Conservation (phyloP, 2,797 vertebrate genomes). For the Coregonus ussuriensis region DNA sequence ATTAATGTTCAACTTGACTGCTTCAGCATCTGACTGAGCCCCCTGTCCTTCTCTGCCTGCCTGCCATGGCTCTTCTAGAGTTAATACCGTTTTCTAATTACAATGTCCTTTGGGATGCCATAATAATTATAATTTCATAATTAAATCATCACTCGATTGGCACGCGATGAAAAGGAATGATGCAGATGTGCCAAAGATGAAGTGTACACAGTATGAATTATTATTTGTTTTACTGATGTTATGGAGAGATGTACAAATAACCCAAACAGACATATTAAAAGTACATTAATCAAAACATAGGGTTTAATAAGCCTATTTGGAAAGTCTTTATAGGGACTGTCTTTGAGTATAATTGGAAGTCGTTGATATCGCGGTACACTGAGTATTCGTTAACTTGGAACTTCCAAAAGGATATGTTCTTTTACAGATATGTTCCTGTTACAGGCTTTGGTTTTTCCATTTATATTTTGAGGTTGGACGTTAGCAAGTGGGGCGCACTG, state of each 20-base stretch:
- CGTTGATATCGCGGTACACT: too few relatives aligned
- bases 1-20: neutral
- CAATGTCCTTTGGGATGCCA: neutral
- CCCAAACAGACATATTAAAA: neutral
- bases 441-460: too few relatives aligned
- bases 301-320: neutral
- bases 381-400: too few relatives aligned
- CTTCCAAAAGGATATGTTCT: too few relatives aligned
- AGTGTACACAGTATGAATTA: neutral
- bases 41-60: neutral
- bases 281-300: neutral
- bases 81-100: neutral
- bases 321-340: too few relatives aligned
- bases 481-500: too few relatives aligned
- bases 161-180: neutral
- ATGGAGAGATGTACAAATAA: neutral
- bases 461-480: too few relatives aligned
- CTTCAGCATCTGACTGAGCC: neutral
- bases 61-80: neutral
- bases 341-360: too few relatives aligned
- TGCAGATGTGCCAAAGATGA: neutral
- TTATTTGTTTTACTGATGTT: neutral
- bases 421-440: too few relatives aligned
- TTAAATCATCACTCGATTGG: neutral
- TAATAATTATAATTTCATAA: neutral